Evolutionary conservation across 2,113 vertebrate genomes (phyloP), one percentile per base, ranked within the genome.

Genomic region (Oreochromis spilurus): DNA sequence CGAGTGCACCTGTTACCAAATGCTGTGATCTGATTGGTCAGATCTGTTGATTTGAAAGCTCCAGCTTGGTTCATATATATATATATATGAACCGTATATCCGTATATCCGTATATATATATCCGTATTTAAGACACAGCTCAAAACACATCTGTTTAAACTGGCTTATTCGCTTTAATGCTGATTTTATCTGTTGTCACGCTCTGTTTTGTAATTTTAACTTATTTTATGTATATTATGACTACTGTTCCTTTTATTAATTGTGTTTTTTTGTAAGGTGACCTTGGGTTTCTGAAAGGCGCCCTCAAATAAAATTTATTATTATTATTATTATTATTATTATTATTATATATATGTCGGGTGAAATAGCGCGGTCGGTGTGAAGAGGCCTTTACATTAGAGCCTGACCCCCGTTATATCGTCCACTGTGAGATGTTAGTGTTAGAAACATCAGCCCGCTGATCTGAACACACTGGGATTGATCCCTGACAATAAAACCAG

Each of bases 301-400:
- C 21, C 21, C 21, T 21, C 21, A 21, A 21, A 21, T 21, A 21
- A 21, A 21, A 21, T 21, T 2, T 21, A 21, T 21, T 21, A 21
- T 21, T 2, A 21, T 21, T 2, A 21, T 21, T 21, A 21, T 21
- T 21, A 21, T 21, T 21, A 21, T 21, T 21, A 21, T 21, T 21
- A 21, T 21, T 21, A 21, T 21, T 21, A 57, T 57, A 29, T 14
- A 57, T 12, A 57, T 1, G 1, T 21, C 12, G 12, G 54, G 54
- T 29, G 13, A 57, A 29, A 16, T 57, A 24, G 29, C 0, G 2
- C 0, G 4, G 54, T 57, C 6, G 2, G 4, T 57, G 54, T 26
- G 54, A 57, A 7, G 54, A 26, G 24, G 55, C 24, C 55, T 57
- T 57, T 57, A 57, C 55, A 57, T 5, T n/a, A 65, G 19, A 38